Base-by-base conservation (phyloP, 2,113 vertebrate species). In the Scortum barcoo region DNA sequence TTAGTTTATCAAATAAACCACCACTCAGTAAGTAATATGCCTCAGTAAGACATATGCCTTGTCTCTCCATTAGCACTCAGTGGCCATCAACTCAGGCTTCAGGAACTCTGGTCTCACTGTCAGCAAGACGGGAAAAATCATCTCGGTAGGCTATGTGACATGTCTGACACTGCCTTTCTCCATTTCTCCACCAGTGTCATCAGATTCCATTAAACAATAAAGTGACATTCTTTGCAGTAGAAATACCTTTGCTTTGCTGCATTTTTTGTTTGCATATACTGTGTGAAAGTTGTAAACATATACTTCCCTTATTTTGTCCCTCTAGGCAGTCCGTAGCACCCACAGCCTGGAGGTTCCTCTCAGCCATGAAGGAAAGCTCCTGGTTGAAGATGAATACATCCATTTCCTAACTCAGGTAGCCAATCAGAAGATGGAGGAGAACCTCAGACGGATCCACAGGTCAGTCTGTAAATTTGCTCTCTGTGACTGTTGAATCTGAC, bases 51-150 rank as follows among this genome's bases (percentile, higher is more conserved):
- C 44, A 53, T 12, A n/a, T 1, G 6, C 46, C 3, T 33, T 28
- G 1, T 77, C 19, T 81, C 11, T 65, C 30, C 17, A 84, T 53
- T 93, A 99, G 98, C 97, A 98, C 78, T 93, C 95, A 0, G 96
- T 94, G 50, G 97, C 98, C 26, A 1, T 99, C 51, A 91, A 96
- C 74, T 95, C 98, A 16, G 98, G 97, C 50, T 98, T 99, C 92
- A 97, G 96, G 92, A 99, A 99, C 91, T 99, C 98, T 3, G 98
- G 98, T 30, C 95, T 99, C 73, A 98, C 97, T 0, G 94, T 99
- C 13, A 93, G 97, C 72, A 98, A 92, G 91, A 96, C 95, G 65
- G 97, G 97, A 66, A 99, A 98, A 94, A 97, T 96, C 65, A 96
- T 97, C 19, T 92, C 94, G 97, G 98, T 99, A 95, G 7, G 56